Evolutionary conservation across 2,888 invertebrate species (phyloP), one percentile per base, ranked within the genome.

Genomic region (Eupithecia inturbata): DNA sequence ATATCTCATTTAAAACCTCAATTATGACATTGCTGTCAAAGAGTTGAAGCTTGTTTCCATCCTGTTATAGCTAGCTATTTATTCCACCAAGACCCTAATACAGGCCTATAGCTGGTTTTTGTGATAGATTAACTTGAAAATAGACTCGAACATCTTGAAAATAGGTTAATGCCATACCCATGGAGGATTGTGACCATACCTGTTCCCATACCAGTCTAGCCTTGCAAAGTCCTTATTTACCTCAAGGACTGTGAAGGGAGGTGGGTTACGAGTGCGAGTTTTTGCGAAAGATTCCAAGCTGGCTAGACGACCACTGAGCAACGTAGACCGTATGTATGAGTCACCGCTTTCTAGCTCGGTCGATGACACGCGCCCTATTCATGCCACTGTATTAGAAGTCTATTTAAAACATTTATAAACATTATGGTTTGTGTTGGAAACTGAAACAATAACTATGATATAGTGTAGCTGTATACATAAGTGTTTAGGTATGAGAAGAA

Each of bases 331-430:
- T 36, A 36, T 74, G n/a, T 36, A 36, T 74, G 78, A 78, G 41
- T 78, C 78, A 78, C 78, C 78, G 75, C 80, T 81, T 80, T 81
- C 81, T 81, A 81, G 73, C 73, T 28, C 79, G 81, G 81, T 80
- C 80, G 80, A 78, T 80, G 81, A 81, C 80, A 73, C 79, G 70
- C 70, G 71, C 64, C 74, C 69, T 76, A 75, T 80, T 73, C 78
- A 76, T 70, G 66, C 60, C 41, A 70, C 33, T 63, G 67, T 36
- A 31, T 45, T 67, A 67, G 45, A 53, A 68, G 67, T 67, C 45
- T 49, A 67, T 36, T 67, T 67, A 67, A 67, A 67, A 67, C 57
- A 57, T 57, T 57, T 57, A 57, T 57, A 57, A 57, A 57, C 57
- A 57, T 57, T 26, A 26, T 3, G 57, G 57, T 22, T 57, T 57